phyloP scores from a whole-genome alignment of 1,140 invertebrate species.

The Bacillus rossius region DNA sequence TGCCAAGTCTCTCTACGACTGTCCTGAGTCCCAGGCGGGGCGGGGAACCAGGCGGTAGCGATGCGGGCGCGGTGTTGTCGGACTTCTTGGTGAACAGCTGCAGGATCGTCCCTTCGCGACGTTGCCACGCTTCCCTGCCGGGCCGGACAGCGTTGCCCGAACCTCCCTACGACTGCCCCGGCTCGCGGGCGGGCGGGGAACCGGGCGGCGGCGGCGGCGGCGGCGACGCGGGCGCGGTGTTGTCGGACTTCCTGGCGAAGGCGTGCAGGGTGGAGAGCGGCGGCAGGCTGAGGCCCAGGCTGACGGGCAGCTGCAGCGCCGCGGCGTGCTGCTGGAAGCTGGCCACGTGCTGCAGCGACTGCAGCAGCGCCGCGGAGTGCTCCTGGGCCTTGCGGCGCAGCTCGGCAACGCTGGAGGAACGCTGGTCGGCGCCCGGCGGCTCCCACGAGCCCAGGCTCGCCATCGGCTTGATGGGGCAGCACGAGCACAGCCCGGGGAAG shows the following conservation, averaged over 20 bases:
- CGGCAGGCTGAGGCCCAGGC: slow-evolving; percentile 46
- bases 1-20: not conserved
- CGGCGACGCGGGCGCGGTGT: slow-evolving; percentile 31
- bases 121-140: too few relatives aligned
- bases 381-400: slow-evolving; percentile 84
- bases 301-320: slow-evolving; percentile 23
- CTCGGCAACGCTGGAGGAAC: slow-evolving; percentile 80
- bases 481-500: slow-evolving; percentile 67
- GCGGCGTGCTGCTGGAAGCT: slow-evolving; percentile 43
- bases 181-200: too few relatives aligned
- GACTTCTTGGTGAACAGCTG: too few relatives aligned
- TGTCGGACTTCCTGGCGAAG: slow-evolving; percentile 45
- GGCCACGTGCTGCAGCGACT: slow-evolving; percentile 56
- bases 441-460: slow-evolving; percentile 30
- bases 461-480: slow-evolving; percentile 62
- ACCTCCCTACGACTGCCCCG: too few relatives aligned
- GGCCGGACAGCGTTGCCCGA: too few relatives aligned
- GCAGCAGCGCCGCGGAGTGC: slow-evolving; percentile 78
- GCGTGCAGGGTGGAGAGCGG: slow-evolving; percentile 43
- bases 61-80: not conserved
- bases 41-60: not conserved
- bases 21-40: not conserved
- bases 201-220: not conserved
- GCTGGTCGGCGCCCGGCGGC: slow-evolving; percentile 44
- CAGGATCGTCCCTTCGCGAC: too few relatives aligned